A percentile compares a stretch with the other conserved stretches of the same genome.
phyloP scores from a whole-genome alignment of 2,797 vertebrate species.

The Pipistrellus kuhlii region DNA sequence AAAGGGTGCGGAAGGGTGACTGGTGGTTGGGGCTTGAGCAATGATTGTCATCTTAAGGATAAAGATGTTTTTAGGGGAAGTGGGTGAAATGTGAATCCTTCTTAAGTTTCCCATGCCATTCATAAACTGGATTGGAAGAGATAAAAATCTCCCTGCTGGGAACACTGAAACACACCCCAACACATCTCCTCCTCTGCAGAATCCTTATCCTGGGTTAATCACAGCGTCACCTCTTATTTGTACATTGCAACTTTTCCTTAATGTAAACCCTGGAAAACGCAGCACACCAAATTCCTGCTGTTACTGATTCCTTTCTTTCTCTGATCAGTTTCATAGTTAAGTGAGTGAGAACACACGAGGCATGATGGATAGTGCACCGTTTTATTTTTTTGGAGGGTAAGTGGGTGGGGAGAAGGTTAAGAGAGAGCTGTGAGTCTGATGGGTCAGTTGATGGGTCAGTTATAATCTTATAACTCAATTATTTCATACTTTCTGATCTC shows the following conservation, averaged over 20 bases:
- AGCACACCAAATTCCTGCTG: constrained; percentile 70
- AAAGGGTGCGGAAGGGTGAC: constrained; percentile 35
- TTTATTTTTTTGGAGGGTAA: neutral
- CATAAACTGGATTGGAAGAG: constrained; percentile 61
- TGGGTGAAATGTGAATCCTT: constrained; percentile 54
- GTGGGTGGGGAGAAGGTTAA: neutral
- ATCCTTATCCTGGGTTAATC: constrained; percentile 81
- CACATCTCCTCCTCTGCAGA: constrained; percentile 70
- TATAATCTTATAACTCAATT: constrained; percentile 51
- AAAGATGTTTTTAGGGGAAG: constrained; percentile 42
- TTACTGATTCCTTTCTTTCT: constrained; percentile 77
- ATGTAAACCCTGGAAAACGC: constrained; percentile 72
- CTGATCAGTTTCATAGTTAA: constrained; percentile 75
- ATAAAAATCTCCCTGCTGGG: constrained; percentile 70
- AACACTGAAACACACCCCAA: constrained; percentile 77
- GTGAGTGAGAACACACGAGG: neutral
- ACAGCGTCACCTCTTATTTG: constrained; percentile 79
- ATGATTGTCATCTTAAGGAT: constrained; percentile 71
- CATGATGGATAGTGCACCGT: constrained; percentile 54
- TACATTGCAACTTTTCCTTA: constrained; percentile 82
- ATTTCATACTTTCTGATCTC: neutral
- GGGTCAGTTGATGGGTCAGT: constrained; percentile 62
- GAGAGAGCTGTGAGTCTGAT: neutral
- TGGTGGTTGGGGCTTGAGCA: neutral
- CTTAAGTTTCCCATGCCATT: constrained; percentile 80